phyloP scores from a whole-genome alignment of 2,797 vertebrate species.

The Peromyscus attwateri region DNA sequence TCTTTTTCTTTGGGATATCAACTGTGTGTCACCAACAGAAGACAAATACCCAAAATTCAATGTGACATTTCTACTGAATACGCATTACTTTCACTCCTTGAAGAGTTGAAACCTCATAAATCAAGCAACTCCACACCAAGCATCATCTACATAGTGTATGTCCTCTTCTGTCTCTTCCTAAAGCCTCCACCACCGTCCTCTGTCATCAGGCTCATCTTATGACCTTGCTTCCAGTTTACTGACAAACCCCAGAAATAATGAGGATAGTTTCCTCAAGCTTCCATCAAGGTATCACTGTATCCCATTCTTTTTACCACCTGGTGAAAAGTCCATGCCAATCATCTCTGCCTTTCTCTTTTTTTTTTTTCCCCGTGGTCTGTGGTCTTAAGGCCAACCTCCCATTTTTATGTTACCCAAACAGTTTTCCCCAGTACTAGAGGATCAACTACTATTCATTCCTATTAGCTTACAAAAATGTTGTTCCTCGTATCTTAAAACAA shows the following conservation, averaged over 20 bases:
- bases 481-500: slow-evolving; percentile 41
- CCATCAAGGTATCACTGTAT: not conserved
- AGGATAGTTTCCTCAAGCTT: not conserved
- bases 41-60: not conserved
- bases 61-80: not conserved
- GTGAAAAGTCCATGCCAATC: not conserved
- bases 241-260: not conserved
- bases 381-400: not conserved
- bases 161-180: not conserved
- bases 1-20: not conserved
- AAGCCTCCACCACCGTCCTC: not conserved
- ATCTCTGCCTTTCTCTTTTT: not conserved
- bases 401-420: not conserved
- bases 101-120: not conserved
- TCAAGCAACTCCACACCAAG: not conserved
- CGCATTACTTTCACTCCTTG: not conserved
- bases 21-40: not conserved
- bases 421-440: not conserved
- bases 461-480: not conserved
- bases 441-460: not conserved
- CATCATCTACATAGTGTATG: not conserved
- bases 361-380: not conserved
- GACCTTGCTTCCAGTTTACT: not conserved
- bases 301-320: not conserved
- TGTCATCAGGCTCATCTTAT: not conserved